These are phyloP conservation scores for Zoroaster sp. DNA, from an alignment of 53 echinoderm and acorn worm species.

Conservation along the genomic window DNA sequence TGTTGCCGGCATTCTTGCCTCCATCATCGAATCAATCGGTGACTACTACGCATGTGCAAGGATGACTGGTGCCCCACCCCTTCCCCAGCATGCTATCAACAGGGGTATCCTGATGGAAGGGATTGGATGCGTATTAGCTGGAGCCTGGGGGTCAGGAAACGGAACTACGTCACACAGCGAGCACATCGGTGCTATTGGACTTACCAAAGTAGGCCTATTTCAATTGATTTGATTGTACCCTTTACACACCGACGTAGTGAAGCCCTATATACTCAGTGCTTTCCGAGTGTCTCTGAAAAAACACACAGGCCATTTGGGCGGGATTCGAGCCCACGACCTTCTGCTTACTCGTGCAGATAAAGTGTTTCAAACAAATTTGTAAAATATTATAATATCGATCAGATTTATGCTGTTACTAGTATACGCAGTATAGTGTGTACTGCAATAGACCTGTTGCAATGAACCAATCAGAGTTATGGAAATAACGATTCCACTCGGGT, in stretches of 20 bases:
- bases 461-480: too few species aligned
- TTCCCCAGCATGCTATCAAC: slow-evolving; percentile 79
- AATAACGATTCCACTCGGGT: too few species aligned
- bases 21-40: slow-evolving; percentile 81
- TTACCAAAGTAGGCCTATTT: slow-evolving; percentile 78
- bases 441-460: too few species aligned
- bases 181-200: slow-evolving; percentile 62
- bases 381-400: too few species aligned
- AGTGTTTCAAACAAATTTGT: neutral
- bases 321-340: too few species aligned
- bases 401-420: too few species aligned
- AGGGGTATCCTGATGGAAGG: slow-evolving; percentile 80
- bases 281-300: too few species aligned
- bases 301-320: too few species aligned
- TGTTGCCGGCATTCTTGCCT: slow-evolving; percentile 58
- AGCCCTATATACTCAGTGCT: too few species aligned
- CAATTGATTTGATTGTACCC: neutral
- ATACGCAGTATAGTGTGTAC: too few species aligned
- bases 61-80: slow-evolving; percentile 71
- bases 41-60: slow-evolving; percentile 87
- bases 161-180: slow-evolving; percentile 76
- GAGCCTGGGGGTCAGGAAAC: slow-evolving; percentile 79
- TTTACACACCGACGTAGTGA: neutral
- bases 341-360: too few species aligned
- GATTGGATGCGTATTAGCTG: slow-evolving; percentile 74